phyloP scores from a whole-genome alignment of 2,888 invertebrate genomes.

The Peribatodes rhomboidaria region DNA sequence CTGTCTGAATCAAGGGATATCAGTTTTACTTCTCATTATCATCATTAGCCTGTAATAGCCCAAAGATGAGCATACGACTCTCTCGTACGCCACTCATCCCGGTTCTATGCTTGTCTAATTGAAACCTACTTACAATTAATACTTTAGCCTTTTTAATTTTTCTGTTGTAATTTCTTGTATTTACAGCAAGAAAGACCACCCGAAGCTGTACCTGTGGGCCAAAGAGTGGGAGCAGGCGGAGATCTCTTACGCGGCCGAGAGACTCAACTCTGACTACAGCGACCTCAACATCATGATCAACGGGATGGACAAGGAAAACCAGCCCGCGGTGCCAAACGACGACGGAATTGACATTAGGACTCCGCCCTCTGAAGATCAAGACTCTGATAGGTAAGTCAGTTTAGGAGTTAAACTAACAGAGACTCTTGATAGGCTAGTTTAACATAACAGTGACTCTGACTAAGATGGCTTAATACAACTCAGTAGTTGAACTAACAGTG shows the following conservation, averaged over 20 bases:
- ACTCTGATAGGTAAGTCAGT: slow-evolving; percentile 48
- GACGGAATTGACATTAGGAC: slow-evolving; percentile 60
- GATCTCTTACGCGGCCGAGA: slow-evolving; percentile 67
- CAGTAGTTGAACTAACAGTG: too few species aligned
- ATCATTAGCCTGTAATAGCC: too few species aligned
- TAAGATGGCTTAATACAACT: too few species aligned
- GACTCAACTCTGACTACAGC: slow-evolving; percentile 76
- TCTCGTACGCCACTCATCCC: too few species aligned
- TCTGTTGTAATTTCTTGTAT: background rate
- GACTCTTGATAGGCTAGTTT: too few species aligned
- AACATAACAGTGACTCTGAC: too few species aligned
- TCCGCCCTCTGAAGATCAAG: slow-evolving; percentile 57
- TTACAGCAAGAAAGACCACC: slow-evolving; percentile 91
- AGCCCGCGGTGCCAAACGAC: slow-evolving; percentile 65
- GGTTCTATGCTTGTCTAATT: too few species aligned
- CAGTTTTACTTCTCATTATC: too few species aligned
- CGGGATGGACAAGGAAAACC: slow-evolving; percentile 72
- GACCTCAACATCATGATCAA: slow-evolving; percentile 75
- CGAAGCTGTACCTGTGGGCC: slow-evolving; percentile 95
- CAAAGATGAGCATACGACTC: too few species aligned
- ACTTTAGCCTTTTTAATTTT: background rate
- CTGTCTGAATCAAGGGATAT: too few species aligned
- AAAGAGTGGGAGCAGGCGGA: slow-evolving; percentile 91
- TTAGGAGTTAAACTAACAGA: background rate
- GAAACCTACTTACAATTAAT: too few species aligned